A percentile compares a stretch with the other conserved stretches of the same genome.
phyloP scores from a whole-genome alignment of 2,888 invertebrate genomes.

The Coenonympha glycerion region DNA sequence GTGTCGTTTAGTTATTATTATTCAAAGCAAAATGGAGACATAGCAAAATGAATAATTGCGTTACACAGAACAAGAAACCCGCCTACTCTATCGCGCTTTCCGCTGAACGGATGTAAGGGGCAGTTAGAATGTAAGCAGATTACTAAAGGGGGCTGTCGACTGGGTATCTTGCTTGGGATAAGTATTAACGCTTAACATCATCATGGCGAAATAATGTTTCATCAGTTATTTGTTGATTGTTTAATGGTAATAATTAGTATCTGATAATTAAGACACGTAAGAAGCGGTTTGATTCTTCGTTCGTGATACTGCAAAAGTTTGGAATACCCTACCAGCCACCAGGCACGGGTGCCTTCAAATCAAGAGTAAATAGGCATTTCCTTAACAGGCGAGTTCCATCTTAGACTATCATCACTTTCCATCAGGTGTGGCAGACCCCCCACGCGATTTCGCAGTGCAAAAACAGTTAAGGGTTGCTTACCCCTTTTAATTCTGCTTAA shows the following conservation, averaged over 20 bases:
- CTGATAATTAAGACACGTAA: no score
- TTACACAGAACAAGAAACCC: constrained; percentile 26
- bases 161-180: neutral
- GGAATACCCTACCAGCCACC: neutral
- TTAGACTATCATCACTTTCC: neutral
- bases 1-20: no score
- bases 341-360: neutral
- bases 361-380: neutral
- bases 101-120: constrained; percentile 20
- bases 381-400: neutral
- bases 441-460: no score
- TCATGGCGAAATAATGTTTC: no score
- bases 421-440: neutral
- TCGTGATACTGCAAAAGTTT: neutral
- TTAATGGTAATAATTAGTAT: no score
- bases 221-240: no score
- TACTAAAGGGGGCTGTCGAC: constrained; percentile 13
- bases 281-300: no score
- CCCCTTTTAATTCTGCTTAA: no score
- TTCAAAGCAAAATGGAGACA: constrained; percentile 2
- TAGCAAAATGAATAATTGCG: constrained; percentile 4
- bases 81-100: constrained; percentile 22
- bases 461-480: no score
- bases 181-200: no score
- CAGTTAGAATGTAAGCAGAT: constrained; percentile 22